Percentiles rank a stretch among this genome's conserved stretches.
phyloP scores from a whole-genome alignment of 2,888 invertebrate genomes.

The Sericinus montela region DNA sequence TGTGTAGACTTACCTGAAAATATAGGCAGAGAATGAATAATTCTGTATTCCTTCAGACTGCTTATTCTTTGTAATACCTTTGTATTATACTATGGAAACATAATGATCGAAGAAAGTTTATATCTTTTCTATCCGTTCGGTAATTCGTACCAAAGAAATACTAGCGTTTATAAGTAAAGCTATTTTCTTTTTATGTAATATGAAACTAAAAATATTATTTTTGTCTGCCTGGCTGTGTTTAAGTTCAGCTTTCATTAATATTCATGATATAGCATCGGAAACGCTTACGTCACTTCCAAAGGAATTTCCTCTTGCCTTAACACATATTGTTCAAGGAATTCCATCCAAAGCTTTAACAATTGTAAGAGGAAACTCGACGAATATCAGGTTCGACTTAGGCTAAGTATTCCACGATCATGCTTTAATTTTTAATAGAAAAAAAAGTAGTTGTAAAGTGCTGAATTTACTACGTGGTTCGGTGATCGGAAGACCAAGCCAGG shows the following conservation, averaged over 20 bases:
- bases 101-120: background rate
- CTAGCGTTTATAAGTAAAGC: background rate
- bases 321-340: constrained; percentile 62
- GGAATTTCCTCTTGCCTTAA: constrained; percentile 57
- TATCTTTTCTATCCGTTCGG: background rate
- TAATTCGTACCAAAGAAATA: background rate
- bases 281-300: constrained; percentile 44
- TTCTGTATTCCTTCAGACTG: too few species aligned
- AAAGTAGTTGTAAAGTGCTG: too few species aligned
- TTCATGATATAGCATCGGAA: constrained; percentile 47
- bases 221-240: background rate
- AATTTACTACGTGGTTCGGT: too few species aligned
- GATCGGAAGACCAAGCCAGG: too few species aligned
- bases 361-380: constrained; percentile 61
- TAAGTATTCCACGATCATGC: background rate
- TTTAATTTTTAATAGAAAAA: too few species aligned
- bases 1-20: too few species aligned
- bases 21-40: too few species aligned
- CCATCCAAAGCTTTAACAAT: constrained; percentile 55
- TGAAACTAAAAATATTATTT: background rate
- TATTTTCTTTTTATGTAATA: background rate
- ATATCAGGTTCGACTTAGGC: constrained; percentile 45
- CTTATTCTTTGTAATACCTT: background rate
- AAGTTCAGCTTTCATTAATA: constrained; percentile 44
- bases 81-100: background rate